A percentile compares a stretch with the other conserved stretches of the same genome.
phyloP scores from a whole-genome alignment of 2,888 invertebrate genomes.

The Metallyticus violacea region DNA sequence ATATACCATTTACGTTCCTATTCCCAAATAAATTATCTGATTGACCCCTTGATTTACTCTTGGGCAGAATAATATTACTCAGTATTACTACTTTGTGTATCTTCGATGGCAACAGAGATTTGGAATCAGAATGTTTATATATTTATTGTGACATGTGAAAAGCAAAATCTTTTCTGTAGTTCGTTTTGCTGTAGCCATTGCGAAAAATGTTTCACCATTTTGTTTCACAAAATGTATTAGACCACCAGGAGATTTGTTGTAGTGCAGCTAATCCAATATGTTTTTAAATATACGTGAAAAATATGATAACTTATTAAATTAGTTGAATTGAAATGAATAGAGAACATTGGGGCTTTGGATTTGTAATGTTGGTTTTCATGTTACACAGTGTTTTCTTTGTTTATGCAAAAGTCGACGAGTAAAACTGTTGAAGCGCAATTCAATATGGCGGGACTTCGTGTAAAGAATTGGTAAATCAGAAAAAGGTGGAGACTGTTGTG shows the following conservation, averaged over 20 bases:
- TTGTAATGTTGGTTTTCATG: neutral
- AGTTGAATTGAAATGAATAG: neutral
- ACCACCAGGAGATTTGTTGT: neutral
- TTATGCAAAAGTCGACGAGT: neutral
- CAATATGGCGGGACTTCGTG: constrained; percentile 23
- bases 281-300: neutral
- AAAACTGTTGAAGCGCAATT: neutral
- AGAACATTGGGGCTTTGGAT: neutral
- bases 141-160: too few species aligned
- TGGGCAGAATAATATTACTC: too few species aligned
- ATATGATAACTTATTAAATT: neutral
- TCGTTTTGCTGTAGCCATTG: too few species aligned
- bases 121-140: too few species aligned
- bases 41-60: too few species aligned
- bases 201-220: too few species aligned
- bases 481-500: neutral
- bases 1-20: too few species aligned
- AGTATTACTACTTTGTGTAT: too few species aligned
- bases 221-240: too few species aligned
- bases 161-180: too few species aligned
- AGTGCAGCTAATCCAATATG: neutral
- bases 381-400: neutral
- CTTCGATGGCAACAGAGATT: too few species aligned
- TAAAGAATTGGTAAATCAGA: neutral
- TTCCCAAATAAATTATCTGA: too few species aligned